phyloP scores from a whole-genome alignment of 2,113 vertebrate genomes.

The Haplochromis burtoni region DNA sequence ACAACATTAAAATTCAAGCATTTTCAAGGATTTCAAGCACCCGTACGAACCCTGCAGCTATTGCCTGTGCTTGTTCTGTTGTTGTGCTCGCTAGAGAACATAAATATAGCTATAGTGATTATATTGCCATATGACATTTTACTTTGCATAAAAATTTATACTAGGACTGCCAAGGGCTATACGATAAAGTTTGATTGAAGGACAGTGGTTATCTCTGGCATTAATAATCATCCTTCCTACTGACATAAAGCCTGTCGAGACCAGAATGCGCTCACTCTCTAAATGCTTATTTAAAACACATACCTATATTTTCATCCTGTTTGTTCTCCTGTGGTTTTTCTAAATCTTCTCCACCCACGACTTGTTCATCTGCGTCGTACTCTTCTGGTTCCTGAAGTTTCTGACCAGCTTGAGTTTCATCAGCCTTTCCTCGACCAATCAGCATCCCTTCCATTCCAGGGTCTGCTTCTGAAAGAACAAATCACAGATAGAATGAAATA shows the following conservation, averaged over 20 bases:
- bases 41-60: neutral
- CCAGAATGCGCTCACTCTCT: neutral
- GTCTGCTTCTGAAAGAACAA: conserved; percentile 3
- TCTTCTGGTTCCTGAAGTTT: conserved; percentile 31
- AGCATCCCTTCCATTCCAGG: conserved; percentile 41
- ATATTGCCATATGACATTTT: neutral
- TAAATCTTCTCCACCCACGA: neutral
- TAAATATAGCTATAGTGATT: neutral
- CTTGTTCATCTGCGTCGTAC: conserved; percentile 38
- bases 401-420: neutral
- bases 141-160: neutral
- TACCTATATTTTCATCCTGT: conserved; percentile 29
- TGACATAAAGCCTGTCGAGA: neutral
- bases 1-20: neutral
- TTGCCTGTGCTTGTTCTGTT: neutral
- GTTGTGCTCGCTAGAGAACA: neutral
- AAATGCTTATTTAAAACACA: neutral
- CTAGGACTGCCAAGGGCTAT: neutral
- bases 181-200: neutral
- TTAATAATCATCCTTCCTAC: neutral
- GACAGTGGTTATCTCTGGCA: neutral
- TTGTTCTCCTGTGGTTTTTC: conserved; percentile 29
- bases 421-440: neutral
- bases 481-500: neutral
- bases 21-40: neutral